Conservation (phyloP, 2,113 vertebrate species). For the Petrocephalus microphthalmus region DNA sequence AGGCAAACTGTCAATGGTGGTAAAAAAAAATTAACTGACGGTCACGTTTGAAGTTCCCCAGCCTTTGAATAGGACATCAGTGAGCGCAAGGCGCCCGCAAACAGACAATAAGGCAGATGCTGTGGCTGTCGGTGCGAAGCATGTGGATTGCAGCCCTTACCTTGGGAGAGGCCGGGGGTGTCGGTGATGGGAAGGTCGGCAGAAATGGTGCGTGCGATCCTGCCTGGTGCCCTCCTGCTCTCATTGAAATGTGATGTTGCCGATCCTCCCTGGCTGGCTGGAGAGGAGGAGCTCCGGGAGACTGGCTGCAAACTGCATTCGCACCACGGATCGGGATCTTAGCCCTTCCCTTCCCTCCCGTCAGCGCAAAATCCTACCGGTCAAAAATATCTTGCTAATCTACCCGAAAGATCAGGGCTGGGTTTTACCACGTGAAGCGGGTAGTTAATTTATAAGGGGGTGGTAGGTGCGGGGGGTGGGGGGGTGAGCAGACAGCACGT, state of each 20-base stretch:
- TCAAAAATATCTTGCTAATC: constrained; percentile 37
- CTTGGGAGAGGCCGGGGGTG: constrained; percentile 44
- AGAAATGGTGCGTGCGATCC: constrained; percentile 43
- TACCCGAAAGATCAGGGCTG: constrained; percentile 30
- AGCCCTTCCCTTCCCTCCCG: constrained; percentile 31
- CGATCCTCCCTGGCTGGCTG: constrained; percentile 41
- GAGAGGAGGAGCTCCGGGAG: constrained; percentile 55
- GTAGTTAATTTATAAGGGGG: constrained; percentile 31
- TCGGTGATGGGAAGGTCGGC: constrained; percentile 34
- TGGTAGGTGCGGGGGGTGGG: not conserved
- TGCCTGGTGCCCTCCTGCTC: constrained; percentile 51
- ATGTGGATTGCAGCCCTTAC: constrained; percentile 41
- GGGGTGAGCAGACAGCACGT: not conserved
- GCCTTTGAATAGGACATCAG: not conserved
- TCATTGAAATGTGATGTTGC: constrained; percentile 52
- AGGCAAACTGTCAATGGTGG: not conserved
- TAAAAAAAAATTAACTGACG: not conserved
- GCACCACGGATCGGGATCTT: constrained; percentile 30
- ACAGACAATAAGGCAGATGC: not conserved
- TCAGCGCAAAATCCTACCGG: constrained; percentile 22
- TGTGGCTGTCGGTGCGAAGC: not conserved
- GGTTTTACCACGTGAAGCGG: constrained; percentile 39
- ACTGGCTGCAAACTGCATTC: constrained; percentile 46
- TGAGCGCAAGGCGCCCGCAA: too few species aligned
- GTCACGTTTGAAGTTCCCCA: not conserved